Conservation (phyloP, 2,113 vertebrate species). For the Ctenodactylus gundi region DNA sequence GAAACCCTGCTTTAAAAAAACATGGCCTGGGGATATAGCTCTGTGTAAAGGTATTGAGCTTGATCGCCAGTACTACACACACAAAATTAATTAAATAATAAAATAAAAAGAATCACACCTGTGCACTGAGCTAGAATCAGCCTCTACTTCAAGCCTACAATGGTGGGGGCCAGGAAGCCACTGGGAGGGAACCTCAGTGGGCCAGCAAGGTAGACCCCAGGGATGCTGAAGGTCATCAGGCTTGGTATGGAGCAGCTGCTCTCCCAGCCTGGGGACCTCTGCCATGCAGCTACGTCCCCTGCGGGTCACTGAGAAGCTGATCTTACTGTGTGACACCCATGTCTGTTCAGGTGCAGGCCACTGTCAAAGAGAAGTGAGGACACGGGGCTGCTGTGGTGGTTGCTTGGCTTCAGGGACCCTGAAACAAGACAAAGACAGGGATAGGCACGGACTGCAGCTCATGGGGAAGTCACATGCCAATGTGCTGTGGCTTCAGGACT, state of each 20-base stretch:
- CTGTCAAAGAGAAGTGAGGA: slow-evolving; percentile 95
- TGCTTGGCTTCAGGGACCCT: slow-evolving; percentile 92
- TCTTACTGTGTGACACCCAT: slow-evolving; percentile 90
- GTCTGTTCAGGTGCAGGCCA: slow-evolving; percentile 93
- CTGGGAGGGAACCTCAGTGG: neutral
- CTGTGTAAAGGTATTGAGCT: too few relatives aligned
- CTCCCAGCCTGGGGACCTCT: neutral
- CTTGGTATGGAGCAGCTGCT: neutral
- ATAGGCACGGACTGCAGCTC: neutral
- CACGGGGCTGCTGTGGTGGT: slow-evolving; percentile 89
- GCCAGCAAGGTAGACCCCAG: too few relatives aligned
- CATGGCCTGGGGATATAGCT: too few relatives aligned
- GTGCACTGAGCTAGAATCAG: neutral
- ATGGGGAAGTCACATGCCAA: neutral
- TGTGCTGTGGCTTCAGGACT: neutral
- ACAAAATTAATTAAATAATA: too few relatives aligned
- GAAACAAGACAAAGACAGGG: slow-evolving; percentile 15
- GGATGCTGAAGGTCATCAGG: neutral
- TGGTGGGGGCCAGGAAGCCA: too few relatives aligned
- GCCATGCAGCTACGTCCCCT: too few relatives aligned
- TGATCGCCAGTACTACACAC: too few relatives aligned
- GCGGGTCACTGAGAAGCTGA: neutral
- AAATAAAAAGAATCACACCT: neutral
- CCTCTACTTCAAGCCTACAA: too few relatives aligned
- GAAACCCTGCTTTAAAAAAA: too few relatives aligned